Evolutionary conservation across 2,888 invertebrate genomes (phyloP), one percentile per base, ranked within the genome.

Genomic region (Caenorhabditis imperialis): DNA sequence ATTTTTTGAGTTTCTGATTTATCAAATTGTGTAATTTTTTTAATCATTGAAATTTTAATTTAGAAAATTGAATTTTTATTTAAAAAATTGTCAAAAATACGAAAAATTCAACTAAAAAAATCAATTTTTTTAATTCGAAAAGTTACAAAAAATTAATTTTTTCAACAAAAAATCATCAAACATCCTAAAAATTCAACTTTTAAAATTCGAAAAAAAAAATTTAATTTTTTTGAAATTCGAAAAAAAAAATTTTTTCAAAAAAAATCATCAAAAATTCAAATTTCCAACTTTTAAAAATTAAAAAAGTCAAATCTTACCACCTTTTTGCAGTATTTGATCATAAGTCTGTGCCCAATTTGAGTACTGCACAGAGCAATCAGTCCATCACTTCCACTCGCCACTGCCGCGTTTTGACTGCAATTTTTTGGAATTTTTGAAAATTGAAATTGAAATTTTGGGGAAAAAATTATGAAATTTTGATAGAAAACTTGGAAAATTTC

Each of bases 281-380:
- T 40, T 18, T 23, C 7, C 14, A 16, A 42, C 42, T 33, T 33
- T 33, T 33, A 20, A 5, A 16, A 25, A 14, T 16, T 25, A 47
- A 47, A 47, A 25, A 30, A 7, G 6, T 30, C 30, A 30, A 10
- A 30, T 10, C 6, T 30, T 30, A 7, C 10, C 30, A 47, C 55
- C 47, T 38, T 57, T 6, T 30, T 50, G 18, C 69, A 77, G 14
- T 61, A 57, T 8, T 44, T 25, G 14, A 38, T 54, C 54, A 73
- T 70, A 6, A 77, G 42, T 23, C 63, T 53, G 47, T 60, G 53
- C 20, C 57, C 71, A n/a, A 30, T 47, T n/a, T 57, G 37, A 12
- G 63, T 65, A 20, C 73, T 73, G 55, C 77, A 73, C 51, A 77
- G 55, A 16, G 53, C 60, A 33, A 77, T 54, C 23, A 69, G 42